Evolutionary conservation across 37 sponge, comb jelly and placozoan genomes (phyloP), one percentile per base, ranked within the genome.

Genomic region (Ephydatia muelleri): DNA sequence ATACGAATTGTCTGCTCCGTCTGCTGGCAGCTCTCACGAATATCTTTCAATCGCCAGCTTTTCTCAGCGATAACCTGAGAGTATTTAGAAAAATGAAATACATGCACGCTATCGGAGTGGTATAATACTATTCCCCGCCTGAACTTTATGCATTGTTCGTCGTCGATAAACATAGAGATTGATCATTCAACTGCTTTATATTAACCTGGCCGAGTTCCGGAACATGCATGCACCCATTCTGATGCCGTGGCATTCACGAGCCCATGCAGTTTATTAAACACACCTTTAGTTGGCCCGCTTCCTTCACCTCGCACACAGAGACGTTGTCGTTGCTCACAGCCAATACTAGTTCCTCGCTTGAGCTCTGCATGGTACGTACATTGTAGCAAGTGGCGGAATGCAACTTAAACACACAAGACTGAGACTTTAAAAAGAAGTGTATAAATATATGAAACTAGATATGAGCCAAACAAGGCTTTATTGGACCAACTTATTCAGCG

Each of bases 11-110:
- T 11, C 0, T 76, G 23, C 22, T 84, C 84, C 29, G 75, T 84
- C 39, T 84, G 75, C 3, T 76, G 37, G 38, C 40, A 68, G 37
- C 78, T 57, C 84, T 75, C 78, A 85, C 14, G 32, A 57, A 37
- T 16, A 67, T 85, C 85, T 37, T 47, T 77, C 71, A 85, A 31
- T 30, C 79, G 69, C 85, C 85, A 85, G 32, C 34, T 68, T 78
- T 40, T 77, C 21, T 38, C 49, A 6, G 68, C 43, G 0, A 40
- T 12, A 47, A 13, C 13, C 85, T 84, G 72, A 31, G 70, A 1
- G 31, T 64, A 43, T 23, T 23, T 5, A 5, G n/a, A 77, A 21
- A 30, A 9, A 23, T n/a, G n/a, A n/a, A n/a, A n/a, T n/a, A n/a
- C n/a, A n/a, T n/a, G n/a, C n/a, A n/a, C n/a, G n/a, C n/a, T n/a